A percentile compares a stretch with the other conserved stretches of the same genome.
phyloP scores from a whole-genome alignment of 2,113 vertebrate genomes.

The Ptyas mucosa region DNA sequence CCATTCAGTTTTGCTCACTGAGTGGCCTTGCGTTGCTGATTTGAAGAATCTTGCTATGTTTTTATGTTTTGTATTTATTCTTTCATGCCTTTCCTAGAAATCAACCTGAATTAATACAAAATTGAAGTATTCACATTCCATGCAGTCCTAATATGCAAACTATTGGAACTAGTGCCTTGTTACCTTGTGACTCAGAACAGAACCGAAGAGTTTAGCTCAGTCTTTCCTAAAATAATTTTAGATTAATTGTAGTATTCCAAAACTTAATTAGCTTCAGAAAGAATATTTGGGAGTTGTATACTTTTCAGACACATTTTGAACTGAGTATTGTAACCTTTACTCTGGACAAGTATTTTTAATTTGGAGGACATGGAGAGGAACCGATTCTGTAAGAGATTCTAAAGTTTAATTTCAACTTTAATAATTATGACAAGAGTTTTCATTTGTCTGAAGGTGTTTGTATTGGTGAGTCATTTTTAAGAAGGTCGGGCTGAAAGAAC shows the following conservation, averaged over 20 bases:
- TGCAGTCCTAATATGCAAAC: slow-evolving; percentile 30
- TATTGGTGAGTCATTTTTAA: background rate
- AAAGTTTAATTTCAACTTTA: background rate
- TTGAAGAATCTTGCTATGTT: slow-evolving; percentile 38
- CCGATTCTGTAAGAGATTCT: background rate
- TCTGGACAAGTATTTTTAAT: background rate
- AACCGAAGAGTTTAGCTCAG: slow-evolving; percentile 34
- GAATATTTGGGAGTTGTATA: background rate
- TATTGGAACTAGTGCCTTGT: slow-evolving; percentile 65
- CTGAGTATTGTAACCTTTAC: background rate
- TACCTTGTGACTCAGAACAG: slow-evolving; percentile 10
- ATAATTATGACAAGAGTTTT: background rate
- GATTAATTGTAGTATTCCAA: background rate
- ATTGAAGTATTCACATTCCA: slow-evolving; percentile 51
- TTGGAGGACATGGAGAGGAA: background rate
- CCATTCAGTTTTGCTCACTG: slow-evolving; percentile 19
- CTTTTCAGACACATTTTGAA: background rate
- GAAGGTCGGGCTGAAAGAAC: background rate
- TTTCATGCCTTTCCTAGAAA: slow-evolving; percentile 61
- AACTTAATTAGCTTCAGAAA: background rate
- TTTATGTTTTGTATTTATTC: slow-evolving; percentile 2
- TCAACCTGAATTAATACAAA: slow-evolving; percentile 37
- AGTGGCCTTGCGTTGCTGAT: slow-evolving; percentile 10
- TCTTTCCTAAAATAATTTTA: background rate
- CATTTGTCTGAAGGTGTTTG: background rate